A percentile compares a stretch with the other conserved stretches of the same genome.
phyloP scores from a whole-genome alignment of 2,888 invertebrate genomes.

The Alviniconcha strummeri region DNA sequence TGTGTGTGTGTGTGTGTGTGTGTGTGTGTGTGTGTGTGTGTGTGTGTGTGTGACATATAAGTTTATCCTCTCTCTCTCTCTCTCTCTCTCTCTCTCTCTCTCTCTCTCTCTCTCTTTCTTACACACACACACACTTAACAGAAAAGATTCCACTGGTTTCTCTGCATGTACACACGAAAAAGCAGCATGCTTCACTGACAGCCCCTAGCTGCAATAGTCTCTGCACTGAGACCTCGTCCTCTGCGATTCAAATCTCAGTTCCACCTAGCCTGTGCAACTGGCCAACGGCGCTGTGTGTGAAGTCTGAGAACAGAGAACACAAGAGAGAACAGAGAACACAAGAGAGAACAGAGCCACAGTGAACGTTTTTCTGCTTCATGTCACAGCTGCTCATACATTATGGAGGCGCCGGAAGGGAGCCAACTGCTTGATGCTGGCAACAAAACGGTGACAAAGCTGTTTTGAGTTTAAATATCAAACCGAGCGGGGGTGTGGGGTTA shows the following conservation, averaged over 20 bases:
- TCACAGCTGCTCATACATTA: no score
- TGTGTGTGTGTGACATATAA: no score
- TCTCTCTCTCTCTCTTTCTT: background rate
- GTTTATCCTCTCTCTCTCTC: no score
- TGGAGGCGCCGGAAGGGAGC: no score
- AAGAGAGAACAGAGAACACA: background rate
- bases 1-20: background rate
- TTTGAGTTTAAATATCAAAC: no score
- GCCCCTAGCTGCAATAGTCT: background rate
- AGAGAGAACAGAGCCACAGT: background rate
- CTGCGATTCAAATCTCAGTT: background rate
- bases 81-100: background rate
- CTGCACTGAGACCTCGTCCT: background rate
- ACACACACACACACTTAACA: background rate
- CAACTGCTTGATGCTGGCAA: no score
- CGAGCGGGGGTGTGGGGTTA: no score
- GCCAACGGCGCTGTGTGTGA: no score
- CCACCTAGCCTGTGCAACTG: background rate
- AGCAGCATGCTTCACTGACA: background rate
- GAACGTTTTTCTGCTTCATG: no score
- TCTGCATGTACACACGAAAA: no score
- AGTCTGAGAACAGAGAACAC: no score
- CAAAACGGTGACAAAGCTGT: no score
- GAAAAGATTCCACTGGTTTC: background rate
- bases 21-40: slow-evolving; percentile 19